Evolutionary conservation across 2,888 invertebrate species (phyloP), one percentile per base, ranked within the genome.

Genomic region (Nebria brevicollis): DNA sequence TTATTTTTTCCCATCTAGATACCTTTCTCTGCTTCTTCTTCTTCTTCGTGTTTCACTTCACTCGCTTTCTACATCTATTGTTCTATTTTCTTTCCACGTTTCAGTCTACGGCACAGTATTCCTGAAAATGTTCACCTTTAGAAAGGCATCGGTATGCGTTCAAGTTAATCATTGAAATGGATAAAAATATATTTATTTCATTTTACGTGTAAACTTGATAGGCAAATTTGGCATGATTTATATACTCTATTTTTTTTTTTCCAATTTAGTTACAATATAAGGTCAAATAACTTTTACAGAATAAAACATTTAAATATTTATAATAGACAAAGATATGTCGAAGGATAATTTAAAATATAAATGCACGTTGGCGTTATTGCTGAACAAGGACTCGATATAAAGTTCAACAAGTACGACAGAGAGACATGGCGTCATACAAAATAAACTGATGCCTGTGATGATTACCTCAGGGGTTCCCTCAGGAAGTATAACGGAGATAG

Each of bases 401-500:
- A 78, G 73, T 78, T 78, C 75, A 75, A 75, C 72, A 72, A 76
- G 81, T 66, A 8, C 25, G 72, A 81, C 26, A 42, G 72, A 65
- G 77, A 81, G 7, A 20, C 54, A 65, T 64, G 41, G 42, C n/a
- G 20, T 73, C 72, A 78, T 77, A 72, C 74, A 75, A 78, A 81
- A 82, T 81, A 83, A 83, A 82, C 82, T 77, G 82, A 77, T 74
- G 77, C 72, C 83, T 80, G 82, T 81, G 83, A 83, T 83, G 83
- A 83, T 83, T 82, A 83, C 83, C 78, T 80, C 72, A 82, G 83
- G 83, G 83, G 83, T 82, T 83, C 83, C 82, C 83, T 78, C 75
- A 82, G 83, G 83, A 84, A 83, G 83, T 82, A 83, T 83, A 84
- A 84, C 82, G 80, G 81, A 79, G 83, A 84, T 83, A 83, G 83